Base-by-base conservation (phyloP, 2,113 vertebrate species). In the Sceloporus tristichus region DNA sequence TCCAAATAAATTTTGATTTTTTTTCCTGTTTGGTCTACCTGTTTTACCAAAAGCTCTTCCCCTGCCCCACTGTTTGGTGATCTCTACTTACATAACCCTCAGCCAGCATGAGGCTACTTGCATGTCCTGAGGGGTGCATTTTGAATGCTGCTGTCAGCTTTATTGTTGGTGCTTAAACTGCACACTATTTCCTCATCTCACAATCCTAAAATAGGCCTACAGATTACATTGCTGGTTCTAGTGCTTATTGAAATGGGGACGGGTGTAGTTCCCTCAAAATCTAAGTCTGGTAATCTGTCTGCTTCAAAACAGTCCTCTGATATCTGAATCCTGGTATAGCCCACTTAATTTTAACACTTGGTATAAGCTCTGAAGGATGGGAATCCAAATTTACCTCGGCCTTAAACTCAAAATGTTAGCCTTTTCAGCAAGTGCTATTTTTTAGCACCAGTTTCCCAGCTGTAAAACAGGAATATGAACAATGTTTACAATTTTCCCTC, bases 1-100 rank as follows among this genome's bases (percentile, higher is more conserved):
- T 25, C 42, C 5, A 95, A 96, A 97, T 96, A 95, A 97, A 96
- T 90, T 92, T 86, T 95, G 85, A 95, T 83, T 90, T 10, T 59
- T 59, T 9, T 9, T 14, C 59, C 71, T 85, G 82, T 0, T 23
- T 1, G 56, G 34, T 86, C 87, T 94, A 87, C 81, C 83, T 95
- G 62, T 93, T 88, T 82, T 91, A 87, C 34, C 71, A 14, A 54
- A 38, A 16, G 9, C 3, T 18, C 5, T 42, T 54, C 42, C 90
- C 85, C 42, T 65, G 7, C 27, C 29, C n/a, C 59, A 9, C 38
- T 18, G 40, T 76, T 34, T 38, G n/a, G n/a, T 68, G 81, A 84
- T 40, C 75, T 84, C 23, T 83, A n/a, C 87, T 88, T 82, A 59
- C n/a, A 65, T 86, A 86, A 89, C 42, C 42, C n/a, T 79, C 65